These are phyloP conservation scores for Cheilosia vulpina DNA, from an alignment of 2,888 invertebrate species.

Conservation along the genomic window DNA sequence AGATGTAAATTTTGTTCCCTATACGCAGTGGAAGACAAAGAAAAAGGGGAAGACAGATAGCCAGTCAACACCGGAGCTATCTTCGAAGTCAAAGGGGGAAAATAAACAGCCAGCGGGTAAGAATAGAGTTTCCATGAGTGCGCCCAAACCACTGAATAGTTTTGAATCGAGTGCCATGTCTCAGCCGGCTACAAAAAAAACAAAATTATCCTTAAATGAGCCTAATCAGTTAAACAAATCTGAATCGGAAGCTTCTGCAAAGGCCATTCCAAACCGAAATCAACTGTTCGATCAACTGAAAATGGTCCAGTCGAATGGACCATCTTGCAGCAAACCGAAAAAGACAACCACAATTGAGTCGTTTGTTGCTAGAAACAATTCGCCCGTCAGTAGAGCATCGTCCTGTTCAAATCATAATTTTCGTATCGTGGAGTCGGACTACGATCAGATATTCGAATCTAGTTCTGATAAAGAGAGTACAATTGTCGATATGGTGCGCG, in stretches of 20 bases:
- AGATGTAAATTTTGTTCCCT: conserved; percentile 32
- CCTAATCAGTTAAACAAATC: background rate
- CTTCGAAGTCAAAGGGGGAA: background rate
- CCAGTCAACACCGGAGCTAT: background rate
- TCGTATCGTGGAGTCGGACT: conserved; percentile 27
- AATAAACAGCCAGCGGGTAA: background rate
- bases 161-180: background rate
- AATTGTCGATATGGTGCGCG: conserved; percentile 8
- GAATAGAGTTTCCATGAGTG: background rate
- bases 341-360: background rate
- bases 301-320: background rate
- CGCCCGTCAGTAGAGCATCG: background rate
- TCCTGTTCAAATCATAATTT: conserved; percentile 41
- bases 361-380: background rate
- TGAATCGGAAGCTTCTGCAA: background rate
- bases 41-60: conserved; percentile 20
- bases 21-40: conserved; percentile 41
- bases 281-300: conserved; percentile 40
- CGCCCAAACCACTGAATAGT: background rate
- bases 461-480: background rate
- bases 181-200: too few species aligned
- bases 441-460: background rate
- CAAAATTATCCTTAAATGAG: too few species aligned
- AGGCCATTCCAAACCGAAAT: background rate
- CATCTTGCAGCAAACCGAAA: background rate